Base-by-base conservation (phyloP, 2,113 vertebrate species). In the Buteo buteo region DNA sequence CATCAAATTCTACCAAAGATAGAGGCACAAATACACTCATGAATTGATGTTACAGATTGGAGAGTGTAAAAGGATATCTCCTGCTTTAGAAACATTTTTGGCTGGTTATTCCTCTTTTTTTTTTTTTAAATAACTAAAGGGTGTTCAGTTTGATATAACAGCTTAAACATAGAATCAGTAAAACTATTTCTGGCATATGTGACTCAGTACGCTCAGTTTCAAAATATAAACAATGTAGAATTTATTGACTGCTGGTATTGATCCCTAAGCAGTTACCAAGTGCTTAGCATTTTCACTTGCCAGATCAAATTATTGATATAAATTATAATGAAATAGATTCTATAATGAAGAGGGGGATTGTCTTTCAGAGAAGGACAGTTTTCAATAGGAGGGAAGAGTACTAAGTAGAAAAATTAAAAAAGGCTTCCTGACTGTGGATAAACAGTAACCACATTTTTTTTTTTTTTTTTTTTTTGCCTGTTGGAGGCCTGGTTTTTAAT, bases 401-500 rank as follows among this genome's bases (percentile, higher is more conserved):
- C 69, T 71, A 95, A 89, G 78, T 2, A 96, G 97, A 97, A 97
- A 94, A 95, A 94, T 97, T 98, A 97, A 95, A 97, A 98, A 98
- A 98, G 97, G 96, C 96, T 98, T 98, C 97, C 98, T 98, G 98
- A 97, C 97, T 98, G 98, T 98, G 98, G 98, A 97, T 98, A 98
- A 98, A 98, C 98, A 98, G 98, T 98, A 98, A 98, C 97, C 98
- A 98, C 98, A 88, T 98, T 98, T 97, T 98, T 96, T 91, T 36
- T 78, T 49, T 49, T 76, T 82, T 70, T 86, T 70, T 86, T 72
- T 95, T 97, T 96, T 96, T 96, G 98, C 97, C 98, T 98, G 98
- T 98, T 98, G 98, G 98, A 98, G 97, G 98, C 96, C 98, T 98
- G 97, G 98, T 98, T 98, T 98, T 98, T 98, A 98, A 98, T 98